phyloP scores from a whole-genome alignment of 1,140 invertebrate genomes.

The Lethrus apterus region DNA sequence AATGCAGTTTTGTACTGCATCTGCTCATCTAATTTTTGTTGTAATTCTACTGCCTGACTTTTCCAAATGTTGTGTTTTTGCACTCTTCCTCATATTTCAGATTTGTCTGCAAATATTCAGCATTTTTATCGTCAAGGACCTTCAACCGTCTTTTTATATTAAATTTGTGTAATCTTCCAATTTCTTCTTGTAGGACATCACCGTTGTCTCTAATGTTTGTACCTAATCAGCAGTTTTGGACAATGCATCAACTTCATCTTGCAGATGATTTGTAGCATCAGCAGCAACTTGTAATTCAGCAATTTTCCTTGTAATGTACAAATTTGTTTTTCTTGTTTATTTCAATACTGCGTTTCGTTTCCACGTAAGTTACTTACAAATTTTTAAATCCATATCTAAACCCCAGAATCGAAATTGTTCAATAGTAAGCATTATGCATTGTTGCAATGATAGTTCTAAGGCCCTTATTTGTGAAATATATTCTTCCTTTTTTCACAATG shows the following conservation, averaged over 20 bases:
- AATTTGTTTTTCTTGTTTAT: conserved; percentile 81
- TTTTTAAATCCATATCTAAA: conserved; percentile 46
- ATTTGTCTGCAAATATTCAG: conserved; percentile 80
- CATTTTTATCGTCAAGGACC: conserved; percentile 83
- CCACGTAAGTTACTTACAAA: no score
- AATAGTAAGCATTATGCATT: conserved; percentile 91
- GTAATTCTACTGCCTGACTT: conserved; percentile 69
- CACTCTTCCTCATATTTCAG: conserved; percentile 80
- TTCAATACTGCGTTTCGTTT: conserved; percentile 69
- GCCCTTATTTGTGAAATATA: conserved; percentile 90
- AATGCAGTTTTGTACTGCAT: conserved; percentile 67
- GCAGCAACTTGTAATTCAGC: conserved; percentile 70
- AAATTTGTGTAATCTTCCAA: conserved; percentile 88
- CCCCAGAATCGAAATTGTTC: conserved; percentile 64
- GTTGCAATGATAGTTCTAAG: conserved; percentile 83
- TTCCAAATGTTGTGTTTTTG: conserved; percentile 62
- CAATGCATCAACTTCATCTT: conserved; percentile 91
- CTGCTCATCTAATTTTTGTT: conserved; percentile 78
- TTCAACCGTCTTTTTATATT: conserved; percentile 83
- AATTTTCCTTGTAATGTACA: conserved; percentile 67
- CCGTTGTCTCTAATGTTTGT: conserved; percentile 72
- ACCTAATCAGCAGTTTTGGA: conserved; percentile 85
- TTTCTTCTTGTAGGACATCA: conserved; percentile 90
- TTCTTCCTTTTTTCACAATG: conserved; percentile 86
- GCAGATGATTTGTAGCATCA: conserved; percentile 65